Evolutionary conservation across 2,113 vertebrate genomes (phyloP).

Genomic region (Lamprotornis superbus): DNA sequence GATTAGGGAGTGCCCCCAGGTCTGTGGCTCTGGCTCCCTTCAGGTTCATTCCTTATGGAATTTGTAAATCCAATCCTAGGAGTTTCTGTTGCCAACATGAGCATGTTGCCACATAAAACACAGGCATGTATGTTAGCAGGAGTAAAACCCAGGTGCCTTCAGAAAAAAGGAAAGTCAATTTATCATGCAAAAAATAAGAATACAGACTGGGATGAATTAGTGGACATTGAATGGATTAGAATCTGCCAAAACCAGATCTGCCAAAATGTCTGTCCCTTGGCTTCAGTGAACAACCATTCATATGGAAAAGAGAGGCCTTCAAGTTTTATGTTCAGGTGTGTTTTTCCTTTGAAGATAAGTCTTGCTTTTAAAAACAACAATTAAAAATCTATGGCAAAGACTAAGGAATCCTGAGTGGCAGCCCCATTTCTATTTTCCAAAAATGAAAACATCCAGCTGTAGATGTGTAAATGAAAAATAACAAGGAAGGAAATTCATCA

Average conservation of each 20-base stretch:
- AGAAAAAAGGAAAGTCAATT: neutral
- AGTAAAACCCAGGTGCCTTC: neutral
- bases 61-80: neutral
- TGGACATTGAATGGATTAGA: neutral
- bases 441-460: neutral
- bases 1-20: neutral
- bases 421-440: neutral
- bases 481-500: neutral
- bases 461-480: neutral
- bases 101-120: neutral
- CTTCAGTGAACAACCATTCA: neutral
- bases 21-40: neutral
- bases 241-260: neutral
- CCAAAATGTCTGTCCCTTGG: neutral
- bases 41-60: neutral
- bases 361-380: neutral
- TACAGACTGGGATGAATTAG: neutral
- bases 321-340: neutral
- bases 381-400: neutral
- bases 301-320: neutral
- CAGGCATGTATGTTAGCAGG: neutral
- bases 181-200: neutral
- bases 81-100: neutral
- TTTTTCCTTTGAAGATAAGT: neutral
- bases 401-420: neutral